These are phyloP conservation scores for Telmatherina bonti DNA, from an alignment of 2,797 vertebrate species.

Conservation along the genomic window DNA sequence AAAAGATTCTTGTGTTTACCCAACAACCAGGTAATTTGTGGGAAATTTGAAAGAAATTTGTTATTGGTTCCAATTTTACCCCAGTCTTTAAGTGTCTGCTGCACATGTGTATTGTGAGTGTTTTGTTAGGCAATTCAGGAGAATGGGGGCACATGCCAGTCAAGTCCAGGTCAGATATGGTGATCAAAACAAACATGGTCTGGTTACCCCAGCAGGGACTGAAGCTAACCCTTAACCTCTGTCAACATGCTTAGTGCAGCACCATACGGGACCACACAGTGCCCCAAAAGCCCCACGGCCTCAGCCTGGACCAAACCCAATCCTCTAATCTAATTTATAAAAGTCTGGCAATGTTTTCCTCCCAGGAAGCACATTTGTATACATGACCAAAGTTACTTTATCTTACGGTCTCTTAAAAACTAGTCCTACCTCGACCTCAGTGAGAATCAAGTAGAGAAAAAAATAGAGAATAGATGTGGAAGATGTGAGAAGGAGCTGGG, in stretches of 20 bases:
- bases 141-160: conserved; percentile 80
- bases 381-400: conserved; percentile 54
- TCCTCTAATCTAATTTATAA: conserved; percentile 80
- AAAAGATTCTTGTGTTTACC: conserved; percentile 30
- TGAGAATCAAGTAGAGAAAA: conserved; percentile 11
- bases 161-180: conserved; percentile 77
- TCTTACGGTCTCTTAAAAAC: conserved; percentile 57
- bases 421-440: conserved; percentile 29
- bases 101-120: conserved; percentile 48
- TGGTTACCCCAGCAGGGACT: conserved; percentile 70
- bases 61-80: conserved; percentile 49
- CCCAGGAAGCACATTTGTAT: conserved; percentile 67
- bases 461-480: conserved; percentile 7
- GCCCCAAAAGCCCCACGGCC: conserved; percentile 67
- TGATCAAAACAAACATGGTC: conserved; percentile 79
- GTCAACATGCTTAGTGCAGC: conserved; percentile 54
- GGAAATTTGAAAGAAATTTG: conserved; percentile 44
- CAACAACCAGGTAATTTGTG: conserved; percentile 52
- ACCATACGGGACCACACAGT: conserved; percentile 61
- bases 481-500: conserved; percentile 30
- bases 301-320: conserved; percentile 60
- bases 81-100: conserved; percentile 63
- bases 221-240: conserved; percentile 61
- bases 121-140: conserved; percentile 75
- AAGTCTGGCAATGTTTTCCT: conserved; percentile 79